Base-by-base conservation (phyloP, 1,140 invertebrate species). In the Meloidogyne hapla region DNA sequence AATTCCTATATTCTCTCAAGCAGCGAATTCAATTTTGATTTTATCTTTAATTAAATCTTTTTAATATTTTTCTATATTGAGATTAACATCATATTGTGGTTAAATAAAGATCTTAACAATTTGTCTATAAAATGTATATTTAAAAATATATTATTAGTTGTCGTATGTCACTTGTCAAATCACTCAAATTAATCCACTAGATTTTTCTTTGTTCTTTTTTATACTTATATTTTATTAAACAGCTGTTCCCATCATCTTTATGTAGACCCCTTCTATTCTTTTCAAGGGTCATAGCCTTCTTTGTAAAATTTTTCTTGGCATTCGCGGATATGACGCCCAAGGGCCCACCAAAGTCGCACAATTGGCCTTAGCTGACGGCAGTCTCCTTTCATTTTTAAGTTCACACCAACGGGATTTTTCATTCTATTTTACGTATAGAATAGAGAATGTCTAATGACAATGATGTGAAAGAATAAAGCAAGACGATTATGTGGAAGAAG, bases 241-340 rank as follows among this genome's bases (percentile, higher is more conserved):
- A 56, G n/a, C 48, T 56, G 48, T 56, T 56, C 3, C 18, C n/a
- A 1, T 21, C 12, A n/a, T 6, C 6, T 56, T 5, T 56, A n/a
- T n/a, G 3, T 56, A 6, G 0, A 56, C 4, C 5, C 18, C 3
- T 21, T 56, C n/a, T n/a, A 56, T 56, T n/a, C 48, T n/a, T 56
- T 56, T 56, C 18, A 56, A 18, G 48, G 48, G 48, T 56, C 48
- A 56, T 18, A 56, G 48, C 48, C n/a, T 56, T 56, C 18, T 56
- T 56, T 56, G 18, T 56, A n/a, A 21, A 6, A n/a, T n/a, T 18
- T 56, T 56, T 56, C n/a, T 56, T 56, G 48, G n/a, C 48, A 56
- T 56, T 56, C n/a, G 48, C 18, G 48, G 48, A 56, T 56, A 56
- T 56, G 48, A 56, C 48, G 48, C 48, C 48, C 48, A 56, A 56